Conservation (phyloP, 2,888 invertebrate genomes). For the Nezara viridula region DNA sequence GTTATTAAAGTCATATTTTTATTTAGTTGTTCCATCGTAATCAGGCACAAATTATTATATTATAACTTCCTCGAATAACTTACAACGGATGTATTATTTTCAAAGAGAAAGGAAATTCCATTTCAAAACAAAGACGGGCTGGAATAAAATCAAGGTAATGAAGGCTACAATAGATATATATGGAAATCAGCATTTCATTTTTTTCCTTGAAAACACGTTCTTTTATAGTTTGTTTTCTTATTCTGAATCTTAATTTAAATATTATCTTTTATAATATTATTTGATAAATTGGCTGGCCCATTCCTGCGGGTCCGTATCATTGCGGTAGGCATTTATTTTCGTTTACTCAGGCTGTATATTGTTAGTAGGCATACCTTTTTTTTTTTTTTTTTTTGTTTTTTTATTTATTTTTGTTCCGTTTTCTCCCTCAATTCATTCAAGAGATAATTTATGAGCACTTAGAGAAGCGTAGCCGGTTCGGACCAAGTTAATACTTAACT, state of each 20-base stretch:
- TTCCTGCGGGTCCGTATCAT: not conserved
- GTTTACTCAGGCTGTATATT: not conserved
- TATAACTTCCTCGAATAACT: not conserved
- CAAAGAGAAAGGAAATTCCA: not conserved
- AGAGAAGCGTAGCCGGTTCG: not conserved
- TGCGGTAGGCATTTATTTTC: not conserved
- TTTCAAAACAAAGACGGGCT: not conserved
- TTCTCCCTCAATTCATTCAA: not conserved
- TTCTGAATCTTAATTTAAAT: slow-evolving; percentile 8
- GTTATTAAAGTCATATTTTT: no score
- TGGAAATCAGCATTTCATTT: not conserved
- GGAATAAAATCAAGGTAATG: not conserved
- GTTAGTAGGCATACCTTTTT: not conserved
- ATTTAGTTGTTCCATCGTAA: no score
- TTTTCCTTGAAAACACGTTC: slow-evolving; percentile 31
- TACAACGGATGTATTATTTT: not conserved
- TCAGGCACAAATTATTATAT: not conserved
- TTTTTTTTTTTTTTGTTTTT: not conserved
- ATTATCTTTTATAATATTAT: slow-evolving; percentile 1
- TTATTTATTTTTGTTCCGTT: no score
- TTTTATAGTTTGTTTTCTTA: not conserved
- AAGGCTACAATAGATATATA: not conserved
- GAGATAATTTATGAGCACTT: slow-evolving; percentile 4
- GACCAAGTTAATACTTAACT: slow-evolving; percentile 26
- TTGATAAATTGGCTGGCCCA: not conserved